A percentile compares a stretch with the other conserved stretches of the same genome.
These are phyloP conservation scores for Pempheris klunzingeri DNA, from an alignment of 2,797 vertebrate genomes.

Conservation along the genomic window DNA sequence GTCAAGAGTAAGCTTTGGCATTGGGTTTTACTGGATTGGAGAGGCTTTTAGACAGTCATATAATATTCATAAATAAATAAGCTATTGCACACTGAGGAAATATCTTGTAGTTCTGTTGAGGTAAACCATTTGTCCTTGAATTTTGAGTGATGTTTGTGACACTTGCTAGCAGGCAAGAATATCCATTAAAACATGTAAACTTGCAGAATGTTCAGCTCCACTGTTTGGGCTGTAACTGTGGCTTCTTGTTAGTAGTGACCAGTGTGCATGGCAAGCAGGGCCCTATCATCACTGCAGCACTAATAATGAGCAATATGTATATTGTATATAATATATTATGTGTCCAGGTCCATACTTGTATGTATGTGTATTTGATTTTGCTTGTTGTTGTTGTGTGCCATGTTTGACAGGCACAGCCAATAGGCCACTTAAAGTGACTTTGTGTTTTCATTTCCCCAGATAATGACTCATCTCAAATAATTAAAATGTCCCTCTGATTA, in stretches of 20 bases:
- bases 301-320: constrained; percentile 14
- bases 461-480: constrained; percentile 71
- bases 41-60: background rate
- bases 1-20: background rate
- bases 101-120: background rate
- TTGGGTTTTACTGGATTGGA: constrained; percentile 2
- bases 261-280: constrained; percentile 10
- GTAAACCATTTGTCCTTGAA: background rate
- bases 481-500: constrained; percentile 71
- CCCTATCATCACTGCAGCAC: constrained; percentile 11
- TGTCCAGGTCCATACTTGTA: background rate
- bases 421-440: constrained; percentile 10
- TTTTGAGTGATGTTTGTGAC: background rate
- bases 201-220: constrained; percentile 1
- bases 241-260: constrained; percentile 38
- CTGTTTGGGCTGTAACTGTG: background rate
- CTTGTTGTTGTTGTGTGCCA: constrained; percentile 16
- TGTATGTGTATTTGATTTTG: constrained; percentile 8
- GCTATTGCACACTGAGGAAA: background rate
- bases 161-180: background rate
- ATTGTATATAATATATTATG: too few species aligned
- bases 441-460: constrained; percentile 60
- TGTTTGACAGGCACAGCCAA: constrained; percentile 11
- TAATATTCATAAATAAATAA: constrained; percentile 12
- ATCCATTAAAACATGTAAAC: background rate